Base-by-base conservation (phyloP, 2,797 vertebrate species). In the Falco rusticolus region DNA sequence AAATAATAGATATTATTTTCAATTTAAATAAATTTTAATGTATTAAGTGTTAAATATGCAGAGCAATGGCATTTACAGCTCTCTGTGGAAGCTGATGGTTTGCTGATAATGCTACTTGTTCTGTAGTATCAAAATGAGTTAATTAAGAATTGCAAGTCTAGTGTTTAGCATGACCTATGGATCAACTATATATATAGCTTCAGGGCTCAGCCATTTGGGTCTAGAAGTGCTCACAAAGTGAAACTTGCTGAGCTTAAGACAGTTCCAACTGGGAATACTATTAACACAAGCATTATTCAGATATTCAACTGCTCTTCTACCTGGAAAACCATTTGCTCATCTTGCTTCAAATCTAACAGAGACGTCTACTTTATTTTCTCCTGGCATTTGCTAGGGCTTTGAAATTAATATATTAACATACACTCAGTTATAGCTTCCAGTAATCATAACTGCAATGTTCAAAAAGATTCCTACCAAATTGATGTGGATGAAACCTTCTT, bases 111-210 rank as follows among this genome's bases (percentile, higher is more conserved):
- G 19, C 48, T 91, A 80, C 43, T 89, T 96, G 68, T 78, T 71
- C 85, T 82, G 24, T 70, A 65, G 90, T 90, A 94, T 74, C 92
- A 94, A 91, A 97, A 94, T 85, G 33, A 93, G 50, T 93, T 94
- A 89, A 94, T 95, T 85, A 96, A 89, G 84, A 91, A 90, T 91
- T 95, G 72, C 29, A 66, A 87, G 39, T 83, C 39, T 88, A 81
- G 43, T 76, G 41, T 19, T 94, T 78, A 90, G 53, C 37, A 47
- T 78, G 56, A 93, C 78, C 64, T 82, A 22, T 66, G 53, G 41
- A 89, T 74, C 85, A 80, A 93, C 84, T 72, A 64, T 19, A 75
- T 94, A 69, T 77, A 96, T 86, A 84, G 63, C 41, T 82, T 81
- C 88, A 86, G 39, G 45, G 29, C 43, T 90, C 39, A 56, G 41